Evolutionary conservation across 2,113 vertebrate species (phyloP).

Genomic region (Cranoglanis bouderius): DNA sequence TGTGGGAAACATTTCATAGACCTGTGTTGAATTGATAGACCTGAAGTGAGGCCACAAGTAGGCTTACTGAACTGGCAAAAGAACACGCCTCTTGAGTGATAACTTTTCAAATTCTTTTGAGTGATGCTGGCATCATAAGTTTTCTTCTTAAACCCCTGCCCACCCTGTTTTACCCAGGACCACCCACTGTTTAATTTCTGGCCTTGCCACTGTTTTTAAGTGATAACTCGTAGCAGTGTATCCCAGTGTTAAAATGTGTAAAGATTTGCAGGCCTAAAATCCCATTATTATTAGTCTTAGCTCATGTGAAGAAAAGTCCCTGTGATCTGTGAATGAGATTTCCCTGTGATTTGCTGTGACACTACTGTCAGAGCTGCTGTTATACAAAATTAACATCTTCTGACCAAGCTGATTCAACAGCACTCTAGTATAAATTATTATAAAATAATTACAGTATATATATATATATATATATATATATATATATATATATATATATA

Average conservation of each 20-base stretch:
- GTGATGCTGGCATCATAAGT: too few species aligned
- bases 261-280: neutral
- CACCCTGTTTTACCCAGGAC: too few species aligned
- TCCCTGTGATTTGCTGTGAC: neutral
- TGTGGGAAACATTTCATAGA: too few species aligned
- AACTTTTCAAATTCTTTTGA: neutral
- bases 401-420: neutral
- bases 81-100: neutral
- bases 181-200: too few species aligned
- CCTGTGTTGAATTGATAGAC: too few species aligned
- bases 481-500: too few species aligned
- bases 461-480: too few species aligned
- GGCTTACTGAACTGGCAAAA: neutral
- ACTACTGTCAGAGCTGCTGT: neutral
- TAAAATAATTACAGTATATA: neutral
- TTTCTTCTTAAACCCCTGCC: too few species aligned
- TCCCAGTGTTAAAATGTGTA: neutral
- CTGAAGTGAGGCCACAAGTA: neutral
- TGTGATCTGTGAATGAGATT: neutral
- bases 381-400: neutral
- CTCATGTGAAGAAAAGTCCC: neutral
- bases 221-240: too few species aligned
- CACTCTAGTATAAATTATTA: neutral
- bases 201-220: too few species aligned
- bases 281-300: too few species aligned